A percentile compares a stretch with the other conserved stretches of the same genome.
These are phyloP conservation scores for Squalus acanthias DNA, from an alignment of 2,797 vertebrate genomes.

Conservation along the genomic window DNA sequence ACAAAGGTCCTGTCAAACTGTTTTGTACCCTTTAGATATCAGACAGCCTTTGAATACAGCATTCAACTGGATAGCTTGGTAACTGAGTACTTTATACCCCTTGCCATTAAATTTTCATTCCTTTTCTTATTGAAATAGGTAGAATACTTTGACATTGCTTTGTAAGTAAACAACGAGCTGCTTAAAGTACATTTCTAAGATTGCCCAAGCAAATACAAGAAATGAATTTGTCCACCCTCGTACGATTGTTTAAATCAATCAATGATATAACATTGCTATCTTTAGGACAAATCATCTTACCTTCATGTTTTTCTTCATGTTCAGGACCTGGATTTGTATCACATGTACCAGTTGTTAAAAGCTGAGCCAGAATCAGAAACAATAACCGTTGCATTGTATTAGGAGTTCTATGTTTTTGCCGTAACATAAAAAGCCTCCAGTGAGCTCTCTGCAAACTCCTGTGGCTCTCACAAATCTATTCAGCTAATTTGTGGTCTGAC, in stretches of 20 bases:
- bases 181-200: not conserved
- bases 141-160: not conserved
- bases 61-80: not conserved
- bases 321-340: not conserved
- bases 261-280: not conserved
- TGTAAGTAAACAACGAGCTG: not conserved
- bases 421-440: not conserved
- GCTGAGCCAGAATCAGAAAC: conserved; percentile 6
- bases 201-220: not conserved
- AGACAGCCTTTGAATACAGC: not conserved
- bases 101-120: not conserved
- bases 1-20: not conserved
- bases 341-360: conserved; percentile 6
- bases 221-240: not conserved
- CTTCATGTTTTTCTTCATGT: not conserved
- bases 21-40: not conserved
- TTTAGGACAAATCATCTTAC: conserved; percentile 12
- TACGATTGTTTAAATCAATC: not conserved
- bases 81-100: not conserved
- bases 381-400: conserved; percentile 19
- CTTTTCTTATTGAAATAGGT: not conserved
- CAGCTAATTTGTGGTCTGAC: not conserved
- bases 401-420: not conserved
- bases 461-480: not conserved
- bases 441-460: not conserved